Evolutionary conservation across 2,888 invertebrate species (phyloP), one percentile per base, ranked within the genome.

Genomic region (Hofmannophila pseudospretella): DNA sequence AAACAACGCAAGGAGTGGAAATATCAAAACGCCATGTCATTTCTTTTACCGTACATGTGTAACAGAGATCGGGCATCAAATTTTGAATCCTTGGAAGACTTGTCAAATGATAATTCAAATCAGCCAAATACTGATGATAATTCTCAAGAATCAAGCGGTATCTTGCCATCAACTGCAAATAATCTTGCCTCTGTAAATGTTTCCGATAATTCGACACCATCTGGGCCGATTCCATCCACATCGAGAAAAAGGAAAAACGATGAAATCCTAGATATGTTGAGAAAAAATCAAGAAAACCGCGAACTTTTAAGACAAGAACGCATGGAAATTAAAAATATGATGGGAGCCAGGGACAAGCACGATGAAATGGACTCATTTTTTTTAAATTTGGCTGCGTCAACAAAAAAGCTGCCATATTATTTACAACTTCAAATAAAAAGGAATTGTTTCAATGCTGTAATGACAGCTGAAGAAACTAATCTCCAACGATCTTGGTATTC

Each of bases 351-450:
- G 16, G 38, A 42, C 22, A 37, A 40, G 34, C 36, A 38, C 27
- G 39, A 45, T 39, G 44, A 44, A 41, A 38, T 41, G 39, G 36
- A 39, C 29, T 31, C 10, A 11, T 42, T 39, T 34, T 37, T 42
- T 41, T 38, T 32, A 36, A 33, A 19, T 34, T 33, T 39, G 42
- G 42, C 45, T 32, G 32, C 38, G 22, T 39, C 38, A 10, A 32
- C 39, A 32, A 45, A 42, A 38, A 45, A 43, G 32, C 29, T 45
- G 31, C 45, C 43, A 10, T 40, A 41, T 41, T 41, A 45, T 41
- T 47, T 47, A 36, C 45, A 45, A 43, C 41, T 43, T 20, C 43
- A 47, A 47, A 39, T 43, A 30, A 47, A 47, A 40, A n/a, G 36
- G 39, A 26, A 26, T 19, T 44, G 45, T 19, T 42, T 45, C 22